phyloP scores from a whole-genome alignment of 2,113 vertebrate genomes.

The Paratilapia polleni region DNA sequence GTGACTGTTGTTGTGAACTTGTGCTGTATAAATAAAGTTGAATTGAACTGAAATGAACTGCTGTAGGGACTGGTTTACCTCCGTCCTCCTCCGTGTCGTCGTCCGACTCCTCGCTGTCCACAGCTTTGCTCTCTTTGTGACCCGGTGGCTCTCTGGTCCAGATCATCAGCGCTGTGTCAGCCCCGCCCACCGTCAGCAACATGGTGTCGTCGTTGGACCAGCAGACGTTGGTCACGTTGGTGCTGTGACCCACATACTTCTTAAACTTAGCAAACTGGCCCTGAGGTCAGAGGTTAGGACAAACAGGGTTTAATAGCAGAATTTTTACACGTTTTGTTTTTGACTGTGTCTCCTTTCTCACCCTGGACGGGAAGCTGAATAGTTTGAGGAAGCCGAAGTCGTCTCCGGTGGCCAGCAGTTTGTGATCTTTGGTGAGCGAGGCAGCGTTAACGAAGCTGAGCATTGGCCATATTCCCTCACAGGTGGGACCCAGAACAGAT shows the following conservation, averaged over 20 bases:
- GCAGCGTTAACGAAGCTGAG: slow-evolving; percentile 91
- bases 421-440: slow-evolving; percentile 89
- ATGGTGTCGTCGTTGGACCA: slow-evolving; percentile 93
- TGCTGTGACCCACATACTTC: slow-evolving; percentile 95
- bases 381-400: slow-evolving; percentile 97
- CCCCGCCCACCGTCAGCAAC: slow-evolving; percentile 93
- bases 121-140: slow-evolving; percentile 89
- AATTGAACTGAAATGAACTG: fast-evolving
- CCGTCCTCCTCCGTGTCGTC: slow-evolving; percentile 94
- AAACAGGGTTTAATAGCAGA: background rate
- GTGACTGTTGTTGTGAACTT: no score
- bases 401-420: slow-evolving; percentile 91
- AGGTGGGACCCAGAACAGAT: slow-evolving; percentile 91
- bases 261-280: slow-evolving; percentile 92
- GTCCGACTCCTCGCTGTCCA: slow-evolving; percentile 97
- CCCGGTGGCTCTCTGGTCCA: slow-evolving; percentile 91
- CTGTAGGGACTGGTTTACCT: slow-evolving; percentile 79
- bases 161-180: slow-evolving; percentile 95
- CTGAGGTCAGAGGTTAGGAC: slow-evolving; percentile 66
- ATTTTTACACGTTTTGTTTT: background rate
- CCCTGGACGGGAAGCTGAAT: slow-evolving; percentile 94
- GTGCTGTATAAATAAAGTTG: no score
- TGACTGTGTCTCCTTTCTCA: slow-evolving; percentile 58
- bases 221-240: slow-evolving; percentile 92
- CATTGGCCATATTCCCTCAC: slow-evolving; percentile 93